Base-by-base conservation (phyloP, 35 echinoderm and acorn worm genomes). In the Ophioderma brevispina region DNA sequence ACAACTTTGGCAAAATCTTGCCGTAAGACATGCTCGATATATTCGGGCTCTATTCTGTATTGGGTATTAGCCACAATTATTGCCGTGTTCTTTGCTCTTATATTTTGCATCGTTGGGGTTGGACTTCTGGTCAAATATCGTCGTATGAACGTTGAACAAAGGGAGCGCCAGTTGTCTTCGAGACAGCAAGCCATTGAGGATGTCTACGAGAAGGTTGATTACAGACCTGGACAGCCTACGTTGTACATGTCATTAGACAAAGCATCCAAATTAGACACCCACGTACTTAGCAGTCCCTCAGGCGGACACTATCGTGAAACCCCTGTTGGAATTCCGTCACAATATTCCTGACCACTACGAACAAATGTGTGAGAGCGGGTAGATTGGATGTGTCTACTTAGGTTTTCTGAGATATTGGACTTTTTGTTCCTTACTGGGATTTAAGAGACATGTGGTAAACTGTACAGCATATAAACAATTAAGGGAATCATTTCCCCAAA, bases 211-310 rank as follows among this genome's bases (percentile, higher is more conserved):
- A 70, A 70, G 28, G 23, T 70, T 13, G 59, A 70, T 25, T 70
- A 70, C n/a, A 70, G 59, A 25, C 59, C 59, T 13, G 59, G 59
- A 70, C 59, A 70, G 23, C 59, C 59, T 25, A 70, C 59, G 2
- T 70, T 70, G 59, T 70, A 70, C n/a, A 70, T 70, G 59, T 25
- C 59, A 70, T 70, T 70, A 70, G 59, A 70, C n/a, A 70, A 70
- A 25, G 59, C 59, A 15, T 70, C 59, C 2, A 6, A 70, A 25
- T 70, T 70, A 18, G 59, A 30, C 59, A 70, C 59, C 5, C 59
- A 3, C 1, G 59, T 70, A 13, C 10, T 18, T 6, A 46, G 17
- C 17, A 46, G 17, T 17, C 41, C 41, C 4, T 30, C 59, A 3
- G 23, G 59, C 3, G 59, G 59, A 70, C 59, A 70, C 23, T 70